These are phyloP conservation scores for Hydractinia echinata DNA, from an alignment of 30 jellyfish, hydroid and myxozoan species.

Conservation along the genomic window DNA sequence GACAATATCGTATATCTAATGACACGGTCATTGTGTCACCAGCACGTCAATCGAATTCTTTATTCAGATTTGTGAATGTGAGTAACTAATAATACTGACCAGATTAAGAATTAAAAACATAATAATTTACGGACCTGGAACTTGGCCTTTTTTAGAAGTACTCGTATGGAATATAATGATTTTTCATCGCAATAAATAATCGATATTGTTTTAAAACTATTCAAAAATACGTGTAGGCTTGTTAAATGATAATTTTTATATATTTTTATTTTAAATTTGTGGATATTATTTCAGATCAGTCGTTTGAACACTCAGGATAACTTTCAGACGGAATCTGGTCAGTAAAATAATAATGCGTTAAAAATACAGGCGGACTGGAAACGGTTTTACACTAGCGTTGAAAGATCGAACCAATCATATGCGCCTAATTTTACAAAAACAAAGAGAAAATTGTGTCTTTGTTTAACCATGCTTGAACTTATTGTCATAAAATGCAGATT, in stretches of 20 bases:
- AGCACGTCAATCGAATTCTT: constrained; percentile 68
- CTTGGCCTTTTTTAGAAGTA: too few species aligned
- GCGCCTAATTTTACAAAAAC: constrained; percentile 16
- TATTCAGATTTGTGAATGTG: constrained; percentile 5
- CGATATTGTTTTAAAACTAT: too few species aligned
- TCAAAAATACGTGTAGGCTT: too few species aligned
- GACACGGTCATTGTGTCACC: constrained; percentile 97
- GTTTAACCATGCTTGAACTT: constrained; percentile 32
- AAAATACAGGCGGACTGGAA: constrained; percentile 15
- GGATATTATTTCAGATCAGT: too few species aligned
- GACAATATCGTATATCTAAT: constrained; percentile 40
- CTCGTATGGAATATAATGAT: too few species aligned
- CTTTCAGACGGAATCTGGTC: not conserved
- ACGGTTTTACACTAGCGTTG: constrained; percentile 28
- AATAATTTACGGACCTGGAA: too few species aligned
- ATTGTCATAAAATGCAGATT: constrained; percentile 32
- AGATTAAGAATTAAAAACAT: not conserved
- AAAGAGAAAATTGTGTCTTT: constrained; percentile 18
- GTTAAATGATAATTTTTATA: too few species aligned
- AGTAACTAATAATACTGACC: constrained; percentile 22
- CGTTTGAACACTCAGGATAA: too few species aligned
- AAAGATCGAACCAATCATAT: constrained; percentile 34
- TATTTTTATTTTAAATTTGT: too few species aligned
- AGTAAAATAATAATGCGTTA: not conserved
- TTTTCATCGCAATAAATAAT: too few species aligned